Base-by-base conservation (phyloP, 1,140 invertebrate genomes). In the Euborellia annulipes region DNA sequence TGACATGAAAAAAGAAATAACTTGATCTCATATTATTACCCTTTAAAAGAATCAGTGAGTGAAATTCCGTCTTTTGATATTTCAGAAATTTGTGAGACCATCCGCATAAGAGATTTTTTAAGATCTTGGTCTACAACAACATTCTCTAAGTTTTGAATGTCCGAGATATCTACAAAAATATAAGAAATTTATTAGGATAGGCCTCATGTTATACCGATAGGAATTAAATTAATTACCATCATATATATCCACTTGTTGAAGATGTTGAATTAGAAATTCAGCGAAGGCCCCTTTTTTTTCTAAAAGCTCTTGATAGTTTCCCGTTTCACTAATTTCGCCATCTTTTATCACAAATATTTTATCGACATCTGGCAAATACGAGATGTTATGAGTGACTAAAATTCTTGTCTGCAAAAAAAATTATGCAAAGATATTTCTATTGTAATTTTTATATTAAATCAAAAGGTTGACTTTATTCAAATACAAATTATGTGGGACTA, bases 311-410 rank as follows among this genome's bases (percentile, higher is more conserved):
- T 61, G 51, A 49, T 64, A 71, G 4, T 64, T 61, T 8, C 68
- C 68, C 16, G 52, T 51, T 54, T 71, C 69, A 20, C 62, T 61
- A 2, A 71, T 55, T 42, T 58, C 48, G 16, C 68, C 71, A 51
- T 71, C 59, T 41, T 65, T 63, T 40, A 73, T 46, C 1, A 71
- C 67, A 27, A 70, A 50, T 37, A 73, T 71, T 14, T 62, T 47
- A 54, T 73, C 70, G 9, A 67, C 62, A 51, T 71, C 53, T 3
- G 65, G 63, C 36, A 73, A 53, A 41, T 64, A 68, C n/a, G 62
- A 60, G 34, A 71, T 64, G 14, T 66, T 64, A 53, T 71, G 68
- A 1, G 69, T 71, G n/a, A 71, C 68, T 19, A 71, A 52, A 8
- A 71, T 43, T 37, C 68, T 48, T 7, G 69, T 71, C 46, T 47